Evolutionary conservation across 2,113 vertebrate genomes (phyloP).

Genomic region (Oplegnathus fasciatus): DNA sequence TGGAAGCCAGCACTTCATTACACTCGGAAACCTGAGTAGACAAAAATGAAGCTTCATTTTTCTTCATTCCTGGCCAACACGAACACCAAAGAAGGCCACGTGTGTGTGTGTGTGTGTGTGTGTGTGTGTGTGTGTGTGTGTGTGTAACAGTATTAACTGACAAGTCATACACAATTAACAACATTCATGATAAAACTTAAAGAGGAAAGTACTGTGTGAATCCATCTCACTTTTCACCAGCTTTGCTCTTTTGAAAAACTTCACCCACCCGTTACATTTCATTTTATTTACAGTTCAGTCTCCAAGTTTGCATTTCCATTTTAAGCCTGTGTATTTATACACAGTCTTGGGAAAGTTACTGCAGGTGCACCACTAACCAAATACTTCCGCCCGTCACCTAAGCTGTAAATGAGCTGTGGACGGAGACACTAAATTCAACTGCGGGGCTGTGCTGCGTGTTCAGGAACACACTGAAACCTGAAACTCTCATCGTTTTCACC

Average conservation of each 20-base stretch:
- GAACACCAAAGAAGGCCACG: not conserved
- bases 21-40: not conserved
- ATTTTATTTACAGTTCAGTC: conserved; percentile 28
- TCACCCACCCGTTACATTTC: conserved; percentile 11
- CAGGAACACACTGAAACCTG: conserved; percentile 40
- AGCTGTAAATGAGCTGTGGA: conserved; percentile 65
- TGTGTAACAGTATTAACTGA: not conserved
- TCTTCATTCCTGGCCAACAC: not conserved
- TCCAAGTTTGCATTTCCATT: conserved; percentile 45
- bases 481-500: conserved; percentile 23
- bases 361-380: conserved; percentile 45
- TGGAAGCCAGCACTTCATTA: not conserved
- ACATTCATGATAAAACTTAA: not conserved
- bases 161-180: not conserved
- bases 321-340: conserved; percentile 69
- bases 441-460: not conserved
- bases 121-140: too few species aligned
- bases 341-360: conserved; percentile 51
- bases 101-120: not conserved
- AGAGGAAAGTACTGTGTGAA: not conserved
- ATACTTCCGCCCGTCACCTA: conserved; percentile 61
- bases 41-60: not conserved
- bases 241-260: conserved; percentile 12
- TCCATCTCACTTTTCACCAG: not conserved
- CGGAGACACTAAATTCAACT: conserved; percentile 49